These are phyloP conservation scores for Trigoniulus corallinus DNA, from an alignment of 1,140 invertebrate genomes.

Conservation along the genomic window DNA sequence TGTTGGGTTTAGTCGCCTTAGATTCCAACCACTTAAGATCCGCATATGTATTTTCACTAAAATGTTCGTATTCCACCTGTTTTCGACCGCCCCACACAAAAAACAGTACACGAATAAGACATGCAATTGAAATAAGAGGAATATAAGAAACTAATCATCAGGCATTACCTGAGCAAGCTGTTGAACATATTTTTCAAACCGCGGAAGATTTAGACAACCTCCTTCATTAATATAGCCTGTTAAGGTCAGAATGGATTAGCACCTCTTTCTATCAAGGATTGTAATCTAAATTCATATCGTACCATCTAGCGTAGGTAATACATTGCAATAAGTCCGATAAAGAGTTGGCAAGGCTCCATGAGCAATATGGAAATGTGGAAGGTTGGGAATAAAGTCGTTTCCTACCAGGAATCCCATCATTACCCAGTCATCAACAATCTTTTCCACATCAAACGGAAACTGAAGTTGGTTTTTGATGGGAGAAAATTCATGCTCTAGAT, in stretches of 20 bases:
- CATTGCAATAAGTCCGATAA: constrained; percentile 71
- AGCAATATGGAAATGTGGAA: constrained; percentile 83
- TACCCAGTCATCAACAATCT: constrained; percentile 58
- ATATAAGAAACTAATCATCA: too few species aligned
- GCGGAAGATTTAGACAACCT: constrained; percentile 60
- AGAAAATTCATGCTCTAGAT: constrained; percentile 81
- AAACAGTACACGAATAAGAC: too few species aligned
- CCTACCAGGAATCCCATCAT: constrained; percentile 91
- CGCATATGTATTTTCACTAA: constrained; percentile 61
- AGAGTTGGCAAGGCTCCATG: constrained; percentile 71
- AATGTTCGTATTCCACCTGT: constrained; percentile 67
- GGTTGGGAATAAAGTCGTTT: constrained; percentile 92
- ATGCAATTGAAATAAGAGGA: too few species aligned
- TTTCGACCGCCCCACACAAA: too few species aligned
- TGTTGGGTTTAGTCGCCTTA: too few species aligned
- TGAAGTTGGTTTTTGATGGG: constrained; percentile 43
- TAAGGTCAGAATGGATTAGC: constrained; percentile 8
- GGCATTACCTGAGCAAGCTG: constrained; percentile 28
- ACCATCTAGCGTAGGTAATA: constrained; percentile 73
- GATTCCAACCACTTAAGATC: constrained; percentile 63
- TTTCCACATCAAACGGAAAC: constrained; percentile 65
- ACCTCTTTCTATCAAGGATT: not conserved
- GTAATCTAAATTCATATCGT: constrained; percentile 16
- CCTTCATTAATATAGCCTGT: constrained; percentile 81
- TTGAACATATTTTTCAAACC: constrained; percentile 75